A percentile compares a stretch with the other conserved stretches of the same genome.
These are phyloP conservation scores for Oryzias celebensis DNA, from an alignment of 2,113 vertebrate genomes.

Conservation along the genomic window DNA sequence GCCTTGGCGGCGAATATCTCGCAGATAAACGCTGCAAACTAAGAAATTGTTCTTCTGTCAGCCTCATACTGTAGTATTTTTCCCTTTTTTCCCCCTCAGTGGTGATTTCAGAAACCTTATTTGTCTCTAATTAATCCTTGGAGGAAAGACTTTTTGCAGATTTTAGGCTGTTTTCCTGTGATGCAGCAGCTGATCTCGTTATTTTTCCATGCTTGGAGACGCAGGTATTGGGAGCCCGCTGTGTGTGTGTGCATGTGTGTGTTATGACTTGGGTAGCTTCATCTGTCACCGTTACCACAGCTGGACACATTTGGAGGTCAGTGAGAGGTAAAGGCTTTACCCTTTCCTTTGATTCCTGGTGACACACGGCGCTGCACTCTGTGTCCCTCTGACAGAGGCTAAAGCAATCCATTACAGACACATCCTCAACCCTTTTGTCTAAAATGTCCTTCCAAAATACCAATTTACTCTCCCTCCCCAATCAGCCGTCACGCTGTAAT, in stretches of 20 bases:
- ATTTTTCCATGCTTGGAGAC: neutral
- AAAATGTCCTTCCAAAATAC: slow-evolving; percentile 33
- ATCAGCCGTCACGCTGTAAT: slow-evolving; percentile 37
- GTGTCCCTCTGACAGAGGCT: slow-evolving; percentile 39
- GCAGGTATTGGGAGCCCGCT: neutral
- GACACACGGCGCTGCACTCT: slow-evolving; percentile 38
- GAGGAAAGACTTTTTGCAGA: neutral
- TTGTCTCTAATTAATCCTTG: neutral
- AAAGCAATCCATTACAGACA: slow-evolving; percentile 46
- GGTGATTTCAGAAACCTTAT: neutral
- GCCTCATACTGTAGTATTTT: no score
- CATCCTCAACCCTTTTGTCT: slow-evolving; percentile 29
- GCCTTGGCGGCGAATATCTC: slow-evolving; percentile 37
- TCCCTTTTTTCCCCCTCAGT: neutral
- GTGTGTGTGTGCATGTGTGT: slow-evolving; percentile 12
- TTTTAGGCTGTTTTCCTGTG: neutral
- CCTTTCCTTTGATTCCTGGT: slow-evolving; percentile 44
- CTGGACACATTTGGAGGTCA: slow-evolving; percentile 57
- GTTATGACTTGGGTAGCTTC: slow-evolving; percentile 36
- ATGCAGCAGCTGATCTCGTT: neutral
- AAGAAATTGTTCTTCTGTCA: slow-evolving; percentile 17
- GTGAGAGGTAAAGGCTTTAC: slow-evolving; percentile 50
- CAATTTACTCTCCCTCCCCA: slow-evolving; percentile 20
- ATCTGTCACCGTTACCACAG: slow-evolving; percentile 53
- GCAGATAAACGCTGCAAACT: slow-evolving; percentile 24